Evolutionary conservation across 2,113 vertebrate genomes (phyloP).

Genomic region (Microcebus ravelobensis): DNA sequence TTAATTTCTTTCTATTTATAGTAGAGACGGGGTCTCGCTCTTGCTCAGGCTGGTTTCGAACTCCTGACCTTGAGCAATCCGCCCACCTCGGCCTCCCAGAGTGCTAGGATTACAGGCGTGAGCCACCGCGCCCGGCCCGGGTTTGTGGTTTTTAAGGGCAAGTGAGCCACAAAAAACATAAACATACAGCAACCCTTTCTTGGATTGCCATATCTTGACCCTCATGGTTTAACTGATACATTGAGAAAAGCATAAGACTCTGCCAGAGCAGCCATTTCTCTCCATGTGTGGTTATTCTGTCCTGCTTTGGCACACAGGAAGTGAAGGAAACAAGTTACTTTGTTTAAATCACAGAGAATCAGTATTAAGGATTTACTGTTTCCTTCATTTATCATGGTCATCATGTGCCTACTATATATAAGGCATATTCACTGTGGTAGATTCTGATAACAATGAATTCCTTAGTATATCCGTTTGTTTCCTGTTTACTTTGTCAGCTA

Average conservation of each 20-base stretch:
- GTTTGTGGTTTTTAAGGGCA: not conserved
- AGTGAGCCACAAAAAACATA: not conserved
- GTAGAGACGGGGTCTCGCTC: too few species aligned
- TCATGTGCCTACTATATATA: not conserved
- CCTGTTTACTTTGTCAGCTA: not conserved
- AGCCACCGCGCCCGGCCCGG: too few species aligned
- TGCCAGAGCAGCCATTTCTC: not conserved
- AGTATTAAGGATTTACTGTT: not conserved
- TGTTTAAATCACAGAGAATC: not conserved
- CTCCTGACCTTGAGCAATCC: too few species aligned
- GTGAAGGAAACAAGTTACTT: conserved; percentile 5
- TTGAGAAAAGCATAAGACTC: not conserved
- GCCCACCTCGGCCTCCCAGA: too few species aligned
- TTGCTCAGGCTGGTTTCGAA: too few species aligned
- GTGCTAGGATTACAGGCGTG: too few species aligned
- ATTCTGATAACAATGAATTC: not conserved
- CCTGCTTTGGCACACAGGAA: not conserved
- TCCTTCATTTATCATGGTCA: not conserved
- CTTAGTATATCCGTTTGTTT: not conserved
- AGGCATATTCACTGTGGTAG: not conserved
- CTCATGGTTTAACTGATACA: not conserved
- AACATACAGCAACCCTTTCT: not conserved
- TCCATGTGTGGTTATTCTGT: not conserved
- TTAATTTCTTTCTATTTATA: too few species aligned
- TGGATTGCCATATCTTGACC: not conserved